phyloP scores from a whole-genome alignment of 2,797 vertebrate genomes.

The Protosalanx chinensis region DNA sequence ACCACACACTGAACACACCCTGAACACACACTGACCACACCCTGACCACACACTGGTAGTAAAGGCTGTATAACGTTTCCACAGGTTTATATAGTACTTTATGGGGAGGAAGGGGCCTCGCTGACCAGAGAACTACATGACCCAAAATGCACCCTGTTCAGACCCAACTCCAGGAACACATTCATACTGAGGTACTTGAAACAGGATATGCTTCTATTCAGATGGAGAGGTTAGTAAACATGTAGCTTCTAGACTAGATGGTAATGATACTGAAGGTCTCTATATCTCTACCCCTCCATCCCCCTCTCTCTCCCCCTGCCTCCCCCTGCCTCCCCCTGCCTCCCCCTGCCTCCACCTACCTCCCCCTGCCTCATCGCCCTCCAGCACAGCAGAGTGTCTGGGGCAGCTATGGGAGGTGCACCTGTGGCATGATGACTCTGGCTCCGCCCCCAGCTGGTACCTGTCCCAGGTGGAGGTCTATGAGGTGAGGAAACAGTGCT shows the following conservation, averaged over 20 bases:
- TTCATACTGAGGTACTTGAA: constrained; percentile 79
- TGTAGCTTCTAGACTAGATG: neutral
- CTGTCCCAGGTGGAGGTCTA: constrained; percentile 73
- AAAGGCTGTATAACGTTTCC: constrained; percentile 9
- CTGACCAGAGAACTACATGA: constrained; percentile 76
- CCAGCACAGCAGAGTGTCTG: constrained; percentile 68
- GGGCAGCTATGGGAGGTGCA: constrained; percentile 72
- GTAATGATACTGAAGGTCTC: neutral
- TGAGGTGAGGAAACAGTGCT: constrained; percentile 52
- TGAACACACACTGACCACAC: too few relatives aligned
- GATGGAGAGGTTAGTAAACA: too few relatives aligned
- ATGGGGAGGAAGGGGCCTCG: constrained; percentile 73
- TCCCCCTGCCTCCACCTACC: too few relatives aligned
- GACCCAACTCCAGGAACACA: constrained; percentile 75
- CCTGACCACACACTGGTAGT: neutral
- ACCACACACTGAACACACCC: too few relatives aligned
- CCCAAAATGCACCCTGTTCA: constrained; percentile 72
- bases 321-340: neutral
- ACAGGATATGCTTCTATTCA: too few relatives aligned
- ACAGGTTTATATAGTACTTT: constrained; percentile 77
- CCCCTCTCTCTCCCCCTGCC: neutral
- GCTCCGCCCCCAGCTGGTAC: constrained; percentile 74
- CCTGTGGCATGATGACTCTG: constrained; percentile 81
- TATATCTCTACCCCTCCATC: neutral
- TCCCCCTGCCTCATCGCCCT: neutral